A percentile compares a stretch with the other conserved stretches of the same genome.
phyloP scores from a whole-genome alignment of 2,888 invertebrate genomes.

The Lamellibrachia columna region DNA sequence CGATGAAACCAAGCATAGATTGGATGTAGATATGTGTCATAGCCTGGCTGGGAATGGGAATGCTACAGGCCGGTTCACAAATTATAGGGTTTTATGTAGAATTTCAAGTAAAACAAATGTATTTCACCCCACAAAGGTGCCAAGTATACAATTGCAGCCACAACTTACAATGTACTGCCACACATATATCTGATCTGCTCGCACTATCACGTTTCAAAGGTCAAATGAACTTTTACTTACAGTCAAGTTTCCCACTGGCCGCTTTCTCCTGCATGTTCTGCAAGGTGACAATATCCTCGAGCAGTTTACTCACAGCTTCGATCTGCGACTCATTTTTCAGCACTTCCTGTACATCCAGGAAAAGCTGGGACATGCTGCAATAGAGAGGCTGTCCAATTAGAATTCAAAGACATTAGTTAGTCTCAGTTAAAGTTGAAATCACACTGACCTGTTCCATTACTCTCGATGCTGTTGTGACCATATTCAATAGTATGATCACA shows the following conservation, averaged over 20 bases:
- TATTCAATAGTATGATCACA: background rate
- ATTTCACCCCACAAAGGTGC: no score
- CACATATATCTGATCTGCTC: background rate
- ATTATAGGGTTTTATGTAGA: no score
- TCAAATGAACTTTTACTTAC: slow-evolving; percentile 38
- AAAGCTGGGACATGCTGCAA: slow-evolving; percentile 47
- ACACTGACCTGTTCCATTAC: background rate
- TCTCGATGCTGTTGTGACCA: background rate
- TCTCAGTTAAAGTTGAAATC: background rate
- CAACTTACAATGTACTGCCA: no score
- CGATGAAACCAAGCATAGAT: no score
- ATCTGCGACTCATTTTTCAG: slow-evolving; percentile 48
- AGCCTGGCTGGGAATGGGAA: no score
- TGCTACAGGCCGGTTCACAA: no score
- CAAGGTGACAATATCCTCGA: slow-evolving; percentile 50
- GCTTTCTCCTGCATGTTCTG: slow-evolving; percentile 41
- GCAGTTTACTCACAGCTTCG: slow-evolving; percentile 44
- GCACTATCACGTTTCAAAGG: background rate
- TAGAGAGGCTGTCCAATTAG: background rate
- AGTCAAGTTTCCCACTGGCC: slow-evolving; percentile 44
- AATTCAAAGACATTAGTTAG: background rate
- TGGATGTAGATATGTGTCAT: no score
- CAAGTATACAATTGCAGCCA: no score
- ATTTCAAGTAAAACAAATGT: no score
- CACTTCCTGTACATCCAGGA: slow-evolving; percentile 34